Evolutionary conservation across 1,140 invertebrate species (phyloP), one percentile per base, ranked within the genome.

Genomic region (Papilio helenus): DNA sequence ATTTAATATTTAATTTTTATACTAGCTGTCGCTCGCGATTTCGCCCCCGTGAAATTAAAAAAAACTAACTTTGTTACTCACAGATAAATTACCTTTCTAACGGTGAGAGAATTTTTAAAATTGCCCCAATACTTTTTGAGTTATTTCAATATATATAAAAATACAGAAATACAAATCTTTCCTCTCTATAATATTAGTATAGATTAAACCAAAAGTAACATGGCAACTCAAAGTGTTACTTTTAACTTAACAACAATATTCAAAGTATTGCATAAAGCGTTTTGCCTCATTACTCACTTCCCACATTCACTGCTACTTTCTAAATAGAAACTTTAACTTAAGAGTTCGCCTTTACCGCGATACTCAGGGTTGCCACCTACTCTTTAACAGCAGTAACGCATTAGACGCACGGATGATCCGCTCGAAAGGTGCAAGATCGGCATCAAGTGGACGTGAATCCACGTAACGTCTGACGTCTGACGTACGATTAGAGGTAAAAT

Each of bases 261-360:
- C 61, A 68, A 68, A 68, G 61, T 68, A 68, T 61, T 61, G 58
- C 58, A 61, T 68, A 68, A 68, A 68, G 61, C 61, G 61, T 68
- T 68, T 68, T 68, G 26, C 61, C 61, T 68, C 61, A 68, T 68
- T 68, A 68, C 61, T 68, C 61, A 68, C 61, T 68, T 68, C 61
- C 61, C 26, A 68, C 61, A 68, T 68, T 68, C 26, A 68, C 61
- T 68, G 61, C 23, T 29, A 68, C 61, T 68, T 68, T 68, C 61
- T 68, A 68, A 68, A 68, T 34, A 68, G 23, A 26, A 68, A 68
- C 61, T 68, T 68, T 29, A 68, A 68, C 61, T 68, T 68, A 29
- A 29, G 26, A 34, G 61, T 68, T 68, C 61, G 23, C 61, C 26
- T 68, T 68, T 68, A 68, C 61, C 14, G 20, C 26, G 23, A 68